Conservation (phyloP, 2,113 vertebrate species). For the Myiopsitta monachus region DNA sequence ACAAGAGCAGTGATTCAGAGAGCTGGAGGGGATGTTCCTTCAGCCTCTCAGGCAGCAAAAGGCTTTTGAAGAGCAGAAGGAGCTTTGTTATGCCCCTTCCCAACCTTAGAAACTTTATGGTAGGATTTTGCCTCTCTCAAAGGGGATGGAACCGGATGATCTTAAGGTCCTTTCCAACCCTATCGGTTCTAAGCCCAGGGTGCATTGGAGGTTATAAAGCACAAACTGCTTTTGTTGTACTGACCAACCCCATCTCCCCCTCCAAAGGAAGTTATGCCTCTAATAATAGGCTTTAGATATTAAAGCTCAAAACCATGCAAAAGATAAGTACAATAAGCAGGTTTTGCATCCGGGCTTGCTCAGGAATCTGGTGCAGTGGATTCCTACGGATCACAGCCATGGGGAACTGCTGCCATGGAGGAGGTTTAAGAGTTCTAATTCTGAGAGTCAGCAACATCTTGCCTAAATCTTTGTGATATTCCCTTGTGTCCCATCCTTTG, state of each 20-base stretch:
- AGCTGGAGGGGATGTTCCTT: not conserved
- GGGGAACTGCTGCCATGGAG: not conserved
- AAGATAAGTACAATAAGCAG: not conserved
- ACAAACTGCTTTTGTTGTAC: constrained; percentile 22
- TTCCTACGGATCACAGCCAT: not conserved
- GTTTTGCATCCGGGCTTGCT: not conserved
- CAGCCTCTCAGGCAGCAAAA: not conserved
- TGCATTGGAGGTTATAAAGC: not conserved
- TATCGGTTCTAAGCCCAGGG: not conserved
- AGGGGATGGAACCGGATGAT: not conserved
- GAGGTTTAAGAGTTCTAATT: not conserved
- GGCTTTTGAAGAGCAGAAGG: not conserved
- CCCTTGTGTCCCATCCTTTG: not conserved
- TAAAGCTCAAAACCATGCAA: not conserved
- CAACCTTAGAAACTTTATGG: not conserved
- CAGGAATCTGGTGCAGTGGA: not conserved
- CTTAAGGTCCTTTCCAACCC: not conserved
- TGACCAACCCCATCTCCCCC: not conserved
- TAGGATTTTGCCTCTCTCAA: not conserved
- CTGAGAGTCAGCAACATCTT: fast-evolving
- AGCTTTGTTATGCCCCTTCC: not conserved
- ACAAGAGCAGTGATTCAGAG: not conserved
- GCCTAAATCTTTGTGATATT: not conserved
- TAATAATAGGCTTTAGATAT: constrained; percentile 67
- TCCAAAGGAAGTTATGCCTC: not conserved